These are phyloP conservation scores for Botia almorhae DNA, from an alignment of 2,797 vertebrate species.

Conservation along the genomic window DNA sequence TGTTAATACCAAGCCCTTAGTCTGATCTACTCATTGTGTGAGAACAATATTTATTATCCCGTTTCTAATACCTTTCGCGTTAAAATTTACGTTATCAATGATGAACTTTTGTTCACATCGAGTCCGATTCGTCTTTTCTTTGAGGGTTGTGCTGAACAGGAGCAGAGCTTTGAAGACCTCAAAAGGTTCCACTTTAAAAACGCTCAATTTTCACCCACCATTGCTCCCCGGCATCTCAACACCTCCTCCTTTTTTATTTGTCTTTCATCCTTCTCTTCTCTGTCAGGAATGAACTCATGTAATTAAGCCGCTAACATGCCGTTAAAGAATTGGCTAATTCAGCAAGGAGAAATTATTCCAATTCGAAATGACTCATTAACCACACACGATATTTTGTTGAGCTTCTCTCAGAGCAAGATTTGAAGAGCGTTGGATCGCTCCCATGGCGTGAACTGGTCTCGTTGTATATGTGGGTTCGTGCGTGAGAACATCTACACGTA, in stretches of 20 bases:
- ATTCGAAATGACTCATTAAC: conserved; percentile 86
- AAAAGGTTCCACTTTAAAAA: conserved; percentile 28
- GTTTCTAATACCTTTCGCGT: not conserved
- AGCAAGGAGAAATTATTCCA: conserved; percentile 85
- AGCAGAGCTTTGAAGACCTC: not conserved
- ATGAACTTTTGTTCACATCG: not conserved
- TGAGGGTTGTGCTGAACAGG: not conserved
- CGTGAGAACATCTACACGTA: conserved; percentile 43
- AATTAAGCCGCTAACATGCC: conserved; percentile 86
- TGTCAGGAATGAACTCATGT: conserved; percentile 80
- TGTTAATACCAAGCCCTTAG: conserved; percentile 23
- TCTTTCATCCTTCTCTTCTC: conserved; percentile 67
- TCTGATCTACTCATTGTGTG: conserved; percentile 8
- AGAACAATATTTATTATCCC: conserved; percentile 18
- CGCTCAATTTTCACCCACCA: not conserved
- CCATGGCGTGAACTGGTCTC: conserved; percentile 66
- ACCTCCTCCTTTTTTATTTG: conserved; percentile 21
- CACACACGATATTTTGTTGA: conserved; percentile 80
- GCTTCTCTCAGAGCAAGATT: conserved; percentile 76
- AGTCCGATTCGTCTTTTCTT: not conserved
- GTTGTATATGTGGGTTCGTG: conserved; percentile 64
- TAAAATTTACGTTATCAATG: no score
- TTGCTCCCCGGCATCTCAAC: conserved; percentile 1
- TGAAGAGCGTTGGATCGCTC: conserved; percentile 78
- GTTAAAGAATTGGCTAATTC: conserved; percentile 86